Conservation (phyloP, 2,113 vertebrate genomes). For the Dasypus novemcinctus region DNA sequence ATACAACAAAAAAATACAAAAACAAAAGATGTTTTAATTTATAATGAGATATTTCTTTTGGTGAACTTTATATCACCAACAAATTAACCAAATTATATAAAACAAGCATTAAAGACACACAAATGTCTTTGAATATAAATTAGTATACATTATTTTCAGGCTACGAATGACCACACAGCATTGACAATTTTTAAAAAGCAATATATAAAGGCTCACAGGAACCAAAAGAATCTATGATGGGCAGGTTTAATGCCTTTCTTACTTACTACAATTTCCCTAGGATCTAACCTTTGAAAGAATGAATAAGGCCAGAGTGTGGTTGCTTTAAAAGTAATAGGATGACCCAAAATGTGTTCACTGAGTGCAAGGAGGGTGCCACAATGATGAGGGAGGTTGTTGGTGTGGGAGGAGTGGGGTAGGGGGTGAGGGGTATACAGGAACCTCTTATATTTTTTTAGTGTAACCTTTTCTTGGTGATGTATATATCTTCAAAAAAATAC, state of each 20-base stretch:
- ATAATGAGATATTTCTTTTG: slow-evolving; percentile 23
- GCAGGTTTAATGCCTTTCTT: background rate
- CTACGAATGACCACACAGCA: background rate
- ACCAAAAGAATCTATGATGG: background rate
- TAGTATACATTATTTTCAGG: slow-evolving; percentile 28
- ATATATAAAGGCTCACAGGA: background rate
- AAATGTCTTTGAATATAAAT: background rate
- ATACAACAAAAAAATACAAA: background rate
- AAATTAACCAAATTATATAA: slow-evolving; percentile 24
- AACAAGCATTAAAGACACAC: background rate
- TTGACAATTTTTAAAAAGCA: background rate
- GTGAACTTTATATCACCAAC: background rate
- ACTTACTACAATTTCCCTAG: slow-evolving; percentile 19
- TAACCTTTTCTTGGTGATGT: no score
- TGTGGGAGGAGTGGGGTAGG: no score
- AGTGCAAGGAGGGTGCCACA: no score
- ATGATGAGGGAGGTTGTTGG: no score
- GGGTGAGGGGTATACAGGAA: no score
- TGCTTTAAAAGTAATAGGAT: background rate
- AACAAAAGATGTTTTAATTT: background rate
- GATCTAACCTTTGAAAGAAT: background rate
- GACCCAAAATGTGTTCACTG: no score
- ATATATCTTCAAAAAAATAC: no score
- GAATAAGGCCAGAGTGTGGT: background rate
- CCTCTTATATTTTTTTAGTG: no score